phyloP scores from a whole-genome alignment of 1,140 invertebrate genomes.

The Epicauta chinensis region DNA sequence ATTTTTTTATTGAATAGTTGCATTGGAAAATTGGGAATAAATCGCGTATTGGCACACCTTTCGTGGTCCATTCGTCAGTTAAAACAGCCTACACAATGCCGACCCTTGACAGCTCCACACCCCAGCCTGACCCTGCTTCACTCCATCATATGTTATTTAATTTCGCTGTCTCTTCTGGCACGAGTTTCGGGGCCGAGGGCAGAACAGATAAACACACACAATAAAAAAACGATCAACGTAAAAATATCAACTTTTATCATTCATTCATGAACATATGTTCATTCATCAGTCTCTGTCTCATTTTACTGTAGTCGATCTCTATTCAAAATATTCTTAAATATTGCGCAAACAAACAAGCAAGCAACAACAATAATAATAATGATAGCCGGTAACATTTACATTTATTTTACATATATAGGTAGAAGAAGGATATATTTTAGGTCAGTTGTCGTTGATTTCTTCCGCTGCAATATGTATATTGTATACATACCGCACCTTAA shows the following conservation, averaged over 20 bases:
- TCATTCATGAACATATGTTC: constrained; percentile 38
- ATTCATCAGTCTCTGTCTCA: constrained; percentile 29
- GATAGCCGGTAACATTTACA: too few species aligned
- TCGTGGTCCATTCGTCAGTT: constrained; percentile 5
- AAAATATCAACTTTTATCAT: constrained; percentile 28
- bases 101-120: constrained; percentile 26
- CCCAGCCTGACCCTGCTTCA: constrained; percentile 26
- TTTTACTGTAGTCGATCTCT: too few species aligned
- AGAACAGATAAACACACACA: too few species aligned
- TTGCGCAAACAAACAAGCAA: constrained; percentile 3
- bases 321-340: not conserved
- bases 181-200: too few species aligned
- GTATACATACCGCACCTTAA: constrained; percentile 25
- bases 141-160: constrained; percentile 24
- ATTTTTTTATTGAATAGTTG: too few species aligned
- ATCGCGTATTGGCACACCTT: constrained; percentile 10
- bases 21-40: too few species aligned
- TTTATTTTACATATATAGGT: too few species aligned
- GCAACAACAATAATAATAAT: too few species aligned
- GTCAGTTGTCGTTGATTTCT: constrained; percentile 25
- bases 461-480: constrained; percentile 11
- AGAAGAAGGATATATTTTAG: constrained; percentile 24
- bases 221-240: constrained; percentile 1
- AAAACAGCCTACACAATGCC: constrained; percentile 5
- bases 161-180: too few species aligned